Evolutionary conservation across 2,113 vertebrate species (phyloP).

Genomic region (Hydrolagus affinis): DNA sequence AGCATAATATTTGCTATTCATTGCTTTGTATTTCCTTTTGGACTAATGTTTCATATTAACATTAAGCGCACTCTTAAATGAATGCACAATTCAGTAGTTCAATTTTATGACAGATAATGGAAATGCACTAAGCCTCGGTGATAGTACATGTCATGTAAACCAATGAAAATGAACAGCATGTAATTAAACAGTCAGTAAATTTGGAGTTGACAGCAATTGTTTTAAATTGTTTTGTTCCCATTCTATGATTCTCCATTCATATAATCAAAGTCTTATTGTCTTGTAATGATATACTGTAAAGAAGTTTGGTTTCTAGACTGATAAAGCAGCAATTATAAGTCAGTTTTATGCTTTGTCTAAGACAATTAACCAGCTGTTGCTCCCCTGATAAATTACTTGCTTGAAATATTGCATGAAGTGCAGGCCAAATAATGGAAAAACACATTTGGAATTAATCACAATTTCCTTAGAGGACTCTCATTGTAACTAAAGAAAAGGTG

Average conservation of each 20-base stretch:
- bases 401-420: background rate
- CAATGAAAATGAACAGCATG: conserved; percentile 17
- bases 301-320: background rate
- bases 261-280: conserved; percentile 1
- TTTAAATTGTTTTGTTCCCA: conserved; percentile 23
- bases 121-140: background rate
- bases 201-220: conserved; percentile 6
- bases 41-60: background rate
- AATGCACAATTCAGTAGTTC: background rate
- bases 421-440: background rate
- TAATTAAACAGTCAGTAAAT: conserved; percentile 19
- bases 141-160: conserved; percentile 5
- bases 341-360: background rate
- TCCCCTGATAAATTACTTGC: background rate
- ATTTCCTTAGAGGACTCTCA: background rate
- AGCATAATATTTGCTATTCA: background rate
- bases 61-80: background rate
- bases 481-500: background rate
- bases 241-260: background rate
- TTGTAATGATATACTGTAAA: background rate
- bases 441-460: background rate
- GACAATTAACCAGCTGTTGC: conserved; percentile 11
- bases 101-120: background rate
- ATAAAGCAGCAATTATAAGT: background rate
- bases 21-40: background rate